A percentile compares a stretch with the other conserved stretches of the same genome.
Conservation (phyloP, 37 sponge, comb jelly and placozoan species). For the Cladorhizidae sp. region DNA sequence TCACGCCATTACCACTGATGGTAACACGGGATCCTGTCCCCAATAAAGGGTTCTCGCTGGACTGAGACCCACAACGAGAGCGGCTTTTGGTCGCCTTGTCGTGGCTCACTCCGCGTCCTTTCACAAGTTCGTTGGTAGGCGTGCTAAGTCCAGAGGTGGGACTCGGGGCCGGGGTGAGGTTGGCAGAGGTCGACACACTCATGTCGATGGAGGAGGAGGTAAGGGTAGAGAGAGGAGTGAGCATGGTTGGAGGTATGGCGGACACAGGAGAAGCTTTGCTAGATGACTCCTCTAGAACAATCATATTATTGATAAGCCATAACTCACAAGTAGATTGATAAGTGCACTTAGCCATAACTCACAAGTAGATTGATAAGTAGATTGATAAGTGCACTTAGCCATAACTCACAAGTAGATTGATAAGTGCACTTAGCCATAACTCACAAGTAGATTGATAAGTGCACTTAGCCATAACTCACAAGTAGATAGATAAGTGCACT, state of each 20-base stretch:
- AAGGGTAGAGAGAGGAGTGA: conserved; percentile 41
- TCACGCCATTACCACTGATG: not conserved
- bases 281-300: not conserved
- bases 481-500: too few species aligned
- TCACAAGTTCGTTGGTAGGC: conserved; percentile 12
- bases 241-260: conserved; percentile 27
- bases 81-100: conserved; percentile 3
- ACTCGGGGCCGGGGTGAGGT: conserved; percentile 12
- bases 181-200: not conserved
- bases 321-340: too few species aligned
- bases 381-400: too few species aligned
- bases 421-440: too few species aligned
- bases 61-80: conserved; percentile 16
- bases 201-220: conserved; percentile 38
- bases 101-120: not conserved
- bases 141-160: conserved; percentile 24
- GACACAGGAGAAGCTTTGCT: not conserved
- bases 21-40: conserved; percentile 1
- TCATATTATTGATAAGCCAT: too few species aligned
- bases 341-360: too few species aligned
- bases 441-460: too few species aligned
- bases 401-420: too few species aligned
- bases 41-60: conserved; percentile 15
- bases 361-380: too few species aligned
- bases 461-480: too few species aligned